Evolutionary conservation across 2,113 vertebrate species (phyloP).

Genomic region (Pelmatolapia mariae): DNA sequence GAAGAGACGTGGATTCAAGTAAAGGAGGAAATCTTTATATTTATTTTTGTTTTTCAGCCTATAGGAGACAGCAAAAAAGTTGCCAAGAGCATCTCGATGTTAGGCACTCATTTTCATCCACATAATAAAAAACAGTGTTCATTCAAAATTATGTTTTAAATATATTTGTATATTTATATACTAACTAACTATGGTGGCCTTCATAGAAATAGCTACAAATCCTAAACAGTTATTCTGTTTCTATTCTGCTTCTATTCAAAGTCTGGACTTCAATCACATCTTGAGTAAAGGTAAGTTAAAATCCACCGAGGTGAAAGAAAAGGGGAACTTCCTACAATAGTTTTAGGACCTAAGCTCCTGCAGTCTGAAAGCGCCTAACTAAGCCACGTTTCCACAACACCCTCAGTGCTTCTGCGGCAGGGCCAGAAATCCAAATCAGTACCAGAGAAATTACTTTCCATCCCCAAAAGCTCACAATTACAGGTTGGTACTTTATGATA

Average conservation of each 20-base stretch:
- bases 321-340: neutral
- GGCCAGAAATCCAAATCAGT: neutral
- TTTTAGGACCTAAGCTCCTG: neutral
- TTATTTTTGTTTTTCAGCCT: neutral
- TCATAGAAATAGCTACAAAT: neutral
- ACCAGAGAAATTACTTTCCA: neutral
- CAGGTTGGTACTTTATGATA: neutral
- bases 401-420: neutral
- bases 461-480: neutral
- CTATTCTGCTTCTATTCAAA: neutral
- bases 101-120: neutral
- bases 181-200: neutral
- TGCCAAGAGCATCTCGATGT: fast-evolving
- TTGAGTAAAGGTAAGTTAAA: neutral
- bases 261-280: neutral
- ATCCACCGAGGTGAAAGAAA: neutral
- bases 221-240: neutral
- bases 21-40: neutral
- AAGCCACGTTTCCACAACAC: neutral
- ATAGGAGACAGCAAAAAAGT: neutral
- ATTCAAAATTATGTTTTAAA: neutral
- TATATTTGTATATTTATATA: neutral
- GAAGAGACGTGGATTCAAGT: neutral
- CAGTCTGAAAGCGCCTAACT: neutral
- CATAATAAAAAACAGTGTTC: neutral